Evolutionary conservation across 2,797 vertebrate species (phyloP).

Genomic region (Coreius guichenoti): DNA sequence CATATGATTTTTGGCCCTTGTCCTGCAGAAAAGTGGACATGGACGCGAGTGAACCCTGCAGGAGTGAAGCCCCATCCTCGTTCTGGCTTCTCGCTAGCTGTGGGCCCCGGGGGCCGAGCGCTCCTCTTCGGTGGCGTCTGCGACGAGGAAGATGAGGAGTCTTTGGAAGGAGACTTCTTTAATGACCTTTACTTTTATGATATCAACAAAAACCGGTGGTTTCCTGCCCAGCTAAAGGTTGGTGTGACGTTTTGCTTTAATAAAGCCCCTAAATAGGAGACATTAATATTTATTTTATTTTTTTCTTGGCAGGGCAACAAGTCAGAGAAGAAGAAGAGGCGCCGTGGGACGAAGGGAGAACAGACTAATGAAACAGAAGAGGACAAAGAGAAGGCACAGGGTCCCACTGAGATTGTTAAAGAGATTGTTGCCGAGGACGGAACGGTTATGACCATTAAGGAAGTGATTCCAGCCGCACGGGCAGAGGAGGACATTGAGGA

Average conservation of each 20-base stretch:
- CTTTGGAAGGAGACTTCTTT: constrained; percentile 91
- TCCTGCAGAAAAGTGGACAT: constrained; percentile 86
- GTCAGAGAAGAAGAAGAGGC: constrained; percentile 81
- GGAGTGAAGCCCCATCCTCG: constrained; percentile 88
- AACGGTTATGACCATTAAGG: constrained; percentile 92
- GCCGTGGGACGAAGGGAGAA: constrained; percentile 74
- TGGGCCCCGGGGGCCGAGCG: constrained; percentile 80
- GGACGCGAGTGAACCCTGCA: constrained; percentile 85
- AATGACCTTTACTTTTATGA: constrained; percentile 91
- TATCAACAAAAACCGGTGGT: constrained; percentile 88
- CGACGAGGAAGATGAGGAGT: constrained; percentile 95
- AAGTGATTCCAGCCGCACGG: constrained; percentile 75
- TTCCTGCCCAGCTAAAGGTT: constrained; percentile 86
- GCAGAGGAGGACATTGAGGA: constrained; percentile 62
- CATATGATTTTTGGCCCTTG: neutral
- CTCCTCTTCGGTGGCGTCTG: constrained; percentile 93
- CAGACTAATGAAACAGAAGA: constrained; percentile 45
- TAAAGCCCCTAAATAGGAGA: neutral
- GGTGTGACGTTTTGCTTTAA: neutral
- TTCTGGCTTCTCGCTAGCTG: constrained; percentile 86
- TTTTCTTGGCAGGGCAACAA: constrained; percentile 78
- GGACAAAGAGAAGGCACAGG: constrained; percentile 47
- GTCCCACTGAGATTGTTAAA: constrained; percentile 83
- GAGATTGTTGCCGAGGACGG: constrained; percentile 91
- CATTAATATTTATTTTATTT: no score